Percentiles rank a stretch among this genome's conserved stretches.
Conservation (phyloP, 2,888 invertebrate species). For the Reticulitermes lucifugus region DNA sequence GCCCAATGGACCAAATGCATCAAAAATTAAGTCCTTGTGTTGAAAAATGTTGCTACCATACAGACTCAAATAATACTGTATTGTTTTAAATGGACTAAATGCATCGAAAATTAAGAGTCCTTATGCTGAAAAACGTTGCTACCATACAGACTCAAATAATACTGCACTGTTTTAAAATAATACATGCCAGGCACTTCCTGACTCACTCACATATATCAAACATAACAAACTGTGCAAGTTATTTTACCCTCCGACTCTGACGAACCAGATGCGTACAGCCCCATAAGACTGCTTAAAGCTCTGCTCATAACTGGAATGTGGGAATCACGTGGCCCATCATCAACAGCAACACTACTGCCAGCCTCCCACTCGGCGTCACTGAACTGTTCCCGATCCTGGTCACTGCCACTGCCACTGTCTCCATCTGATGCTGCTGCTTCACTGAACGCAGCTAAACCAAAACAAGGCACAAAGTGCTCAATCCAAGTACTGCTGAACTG, state of each 20-base stretch:
- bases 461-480: neutral
- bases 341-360: neutral
- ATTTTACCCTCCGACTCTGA: slow-evolving; percentile 39
- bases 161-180: neutral
- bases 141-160: neutral
- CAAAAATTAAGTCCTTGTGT: neutral
- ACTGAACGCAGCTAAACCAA: neutral
- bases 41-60: neutral
- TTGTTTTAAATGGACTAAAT: neutral
- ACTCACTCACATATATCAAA: neutral
- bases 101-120: neutral
- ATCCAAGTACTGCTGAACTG: neutral
- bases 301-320: slow-evolving; percentile 31
- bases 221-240: neutral
- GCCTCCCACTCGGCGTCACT: slow-evolving; percentile 55
- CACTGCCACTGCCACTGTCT: neutral
- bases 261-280: slow-evolving; percentile 40
- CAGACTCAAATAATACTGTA: neutral
- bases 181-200: neutral
- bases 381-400: slow-evolving; percentile 46
- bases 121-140: neutral
- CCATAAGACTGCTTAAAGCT: slow-evolving; percentile 39
- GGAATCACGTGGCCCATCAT: neutral
- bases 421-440: neutral
- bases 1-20: neutral